A percentile compares a stretch with the other conserved stretches of the same genome.
Conservation (phyloP, 2,113 vertebrate species). For the Channa maculata region DNA sequence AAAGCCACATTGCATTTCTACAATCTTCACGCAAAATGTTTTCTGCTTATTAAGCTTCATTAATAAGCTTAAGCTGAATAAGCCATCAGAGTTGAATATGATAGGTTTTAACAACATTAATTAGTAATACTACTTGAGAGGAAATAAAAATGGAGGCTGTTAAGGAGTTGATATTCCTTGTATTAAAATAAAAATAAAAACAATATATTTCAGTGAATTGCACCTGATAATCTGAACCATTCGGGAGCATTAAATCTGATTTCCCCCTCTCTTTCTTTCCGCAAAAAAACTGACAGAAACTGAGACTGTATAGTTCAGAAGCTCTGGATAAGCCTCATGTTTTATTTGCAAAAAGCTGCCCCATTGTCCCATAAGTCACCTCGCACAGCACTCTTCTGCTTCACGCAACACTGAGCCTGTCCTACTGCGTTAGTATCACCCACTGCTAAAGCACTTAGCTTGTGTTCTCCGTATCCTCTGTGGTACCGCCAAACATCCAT, state of each 20-base stretch:
- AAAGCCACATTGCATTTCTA: too few species aligned
- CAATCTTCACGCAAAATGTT: too few species aligned
- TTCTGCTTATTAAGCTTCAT: too few species aligned
- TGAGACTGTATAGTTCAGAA: slow-evolving; percentile 66
- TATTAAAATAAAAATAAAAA: not conserved
- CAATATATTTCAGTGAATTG: slow-evolving; percentile 23
- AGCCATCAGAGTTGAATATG: not conserved
- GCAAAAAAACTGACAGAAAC: slow-evolving; percentile 70
- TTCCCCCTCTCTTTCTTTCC: slow-evolving; percentile 15
- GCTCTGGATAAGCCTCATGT: slow-evolving; percentile 81
- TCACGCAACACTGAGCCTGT: slow-evolving; percentile 74
- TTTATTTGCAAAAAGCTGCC: slow-evolving; percentile 83
- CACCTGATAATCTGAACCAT: slow-evolving; percentile 42
- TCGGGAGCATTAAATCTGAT: slow-evolving; percentile 63
- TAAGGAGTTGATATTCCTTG: not conserved
- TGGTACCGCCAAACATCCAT: slow-evolving; percentile 78
- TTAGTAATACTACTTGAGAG: not conserved
- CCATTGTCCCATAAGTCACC: slow-evolving; percentile 84
- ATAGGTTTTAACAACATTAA: not conserved
- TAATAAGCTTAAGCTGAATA: too few species aligned
- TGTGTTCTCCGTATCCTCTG: slow-evolving; percentile 81
- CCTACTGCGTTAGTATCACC: slow-evolving; percentile 72
- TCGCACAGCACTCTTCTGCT: slow-evolving; percentile 81
- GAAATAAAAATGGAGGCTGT: slow-evolving; percentile 4
- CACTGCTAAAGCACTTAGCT: slow-evolving; percentile 75